Evolutionary conservation across 2,888 invertebrate species (phyloP).

Genomic region (Platerodrilus igneus): DNA sequence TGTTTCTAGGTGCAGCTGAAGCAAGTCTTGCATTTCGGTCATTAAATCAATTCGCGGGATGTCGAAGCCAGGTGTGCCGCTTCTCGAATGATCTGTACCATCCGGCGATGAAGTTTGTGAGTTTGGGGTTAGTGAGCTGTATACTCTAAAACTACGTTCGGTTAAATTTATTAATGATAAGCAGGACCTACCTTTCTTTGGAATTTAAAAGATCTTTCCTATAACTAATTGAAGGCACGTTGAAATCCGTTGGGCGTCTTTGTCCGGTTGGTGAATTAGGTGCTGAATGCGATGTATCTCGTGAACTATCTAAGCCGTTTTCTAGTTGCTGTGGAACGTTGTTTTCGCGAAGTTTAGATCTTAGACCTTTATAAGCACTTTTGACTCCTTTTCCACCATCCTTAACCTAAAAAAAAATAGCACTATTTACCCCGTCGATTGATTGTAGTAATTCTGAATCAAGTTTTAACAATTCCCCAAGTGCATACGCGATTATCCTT

Average conservation of each 20-base stretch:
- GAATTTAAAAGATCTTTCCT: constrained; percentile 43
- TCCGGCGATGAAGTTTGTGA: constrained; percentile 54
- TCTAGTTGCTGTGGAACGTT: constrained; percentile 41
- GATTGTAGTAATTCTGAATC: constrained; percentile 3
- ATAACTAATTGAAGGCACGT: constrained; percentile 43
- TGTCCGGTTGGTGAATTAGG: constrained; percentile 63
- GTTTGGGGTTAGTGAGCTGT: constrained; percentile 48
- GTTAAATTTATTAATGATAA: background rate
- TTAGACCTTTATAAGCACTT: constrained; percentile 71
- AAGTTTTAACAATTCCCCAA: constrained; percentile 10
- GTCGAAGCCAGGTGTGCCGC: constrained; percentile 45
- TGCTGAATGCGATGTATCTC: constrained; percentile 56
- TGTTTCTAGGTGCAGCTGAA: constrained; percentile 49
- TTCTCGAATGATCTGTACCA: constrained; percentile 45
- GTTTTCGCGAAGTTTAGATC: constrained; percentile 57
- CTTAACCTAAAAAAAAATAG: constrained; percentile 56
- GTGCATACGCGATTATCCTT: constrained; percentile 2
- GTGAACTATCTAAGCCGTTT: constrained; percentile 38
- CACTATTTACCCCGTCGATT: background rate
- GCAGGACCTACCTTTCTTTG: constrained; percentile 39
- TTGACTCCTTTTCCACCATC: constrained; percentile 72
- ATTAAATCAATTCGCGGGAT: constrained; percentile 57
- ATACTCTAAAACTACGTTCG: constrained; percentile 35
- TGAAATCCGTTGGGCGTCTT: constrained; percentile 47
- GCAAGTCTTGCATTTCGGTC: constrained; percentile 61